These are phyloP conservation scores for Zygogramma bicolorata DNA, from an alignment of 2,888 invertebrate genomes.

Conservation along the genomic window DNA sequence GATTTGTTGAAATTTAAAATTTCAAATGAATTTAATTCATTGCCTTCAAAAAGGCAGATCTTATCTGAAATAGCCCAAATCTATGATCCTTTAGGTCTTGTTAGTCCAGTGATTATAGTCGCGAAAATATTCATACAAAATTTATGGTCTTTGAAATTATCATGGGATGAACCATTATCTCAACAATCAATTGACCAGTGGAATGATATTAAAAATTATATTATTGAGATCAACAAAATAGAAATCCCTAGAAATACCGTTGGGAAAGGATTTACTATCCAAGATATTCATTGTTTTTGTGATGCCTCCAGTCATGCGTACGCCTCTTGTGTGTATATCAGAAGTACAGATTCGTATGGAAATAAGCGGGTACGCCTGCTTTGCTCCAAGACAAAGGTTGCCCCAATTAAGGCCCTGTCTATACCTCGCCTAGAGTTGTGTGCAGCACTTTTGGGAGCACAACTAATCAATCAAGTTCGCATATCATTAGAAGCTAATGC, in stretches of 20 bases:
- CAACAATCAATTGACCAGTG: neutral
- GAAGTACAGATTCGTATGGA: neutral
- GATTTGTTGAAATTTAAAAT: neutral
- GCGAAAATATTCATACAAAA: conserved; percentile 13
- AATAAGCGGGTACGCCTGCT: neutral
- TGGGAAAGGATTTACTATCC: neutral
- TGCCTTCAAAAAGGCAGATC: conserved; percentile 2
- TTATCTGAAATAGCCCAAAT: neutral
- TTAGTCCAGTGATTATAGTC: neutral
- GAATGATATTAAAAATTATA: neutral
- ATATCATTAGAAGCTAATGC: too few relatives aligned
- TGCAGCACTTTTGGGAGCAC: neutral
- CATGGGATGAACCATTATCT: conserved; percentile 7
- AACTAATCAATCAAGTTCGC: conserved; percentile 1
- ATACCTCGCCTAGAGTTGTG: neutral
- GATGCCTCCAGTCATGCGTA: neutral
- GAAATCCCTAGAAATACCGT: conserved; percentile 2
- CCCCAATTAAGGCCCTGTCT: neutral
- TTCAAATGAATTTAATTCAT: too few relatives aligned
- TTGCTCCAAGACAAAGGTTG: neutral
- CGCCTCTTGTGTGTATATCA: neutral
- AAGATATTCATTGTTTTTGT: neutral
- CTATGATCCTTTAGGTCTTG: too few relatives aligned
- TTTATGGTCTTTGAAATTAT: neutral
- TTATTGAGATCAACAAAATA: neutral